Conservation (phyloP, 2,113 vertebrate species). For the Aegotheles bennettii region DNA sequence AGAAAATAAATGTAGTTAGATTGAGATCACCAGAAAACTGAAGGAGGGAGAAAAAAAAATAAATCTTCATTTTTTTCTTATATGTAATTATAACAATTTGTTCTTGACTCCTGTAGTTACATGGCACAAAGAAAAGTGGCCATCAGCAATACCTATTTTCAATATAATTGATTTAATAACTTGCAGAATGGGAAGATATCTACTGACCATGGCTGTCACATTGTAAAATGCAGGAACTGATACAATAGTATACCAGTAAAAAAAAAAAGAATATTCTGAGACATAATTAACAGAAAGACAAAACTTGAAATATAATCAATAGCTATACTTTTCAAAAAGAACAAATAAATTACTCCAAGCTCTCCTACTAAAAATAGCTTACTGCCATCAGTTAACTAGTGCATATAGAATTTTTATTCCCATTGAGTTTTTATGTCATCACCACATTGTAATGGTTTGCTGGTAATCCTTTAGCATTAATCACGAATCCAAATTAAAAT, state of each 20-base stretch:
- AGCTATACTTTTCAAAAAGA: slow-evolving; percentile 21
- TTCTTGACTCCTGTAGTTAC: background rate
- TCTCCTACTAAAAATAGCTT: slow-evolving; percentile 68
- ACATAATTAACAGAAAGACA: slow-evolving; percentile 33
- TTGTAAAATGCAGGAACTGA: background rate
- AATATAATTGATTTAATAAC: slow-evolving; percentile 42
- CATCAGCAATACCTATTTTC: slow-evolving; percentile 4
- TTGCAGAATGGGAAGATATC: slow-evolving; percentile 9
- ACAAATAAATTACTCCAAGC: slow-evolving; percentile 57
- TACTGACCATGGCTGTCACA: background rate
- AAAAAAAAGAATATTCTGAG: slow-evolving; percentile 21
- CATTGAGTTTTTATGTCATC: slow-evolving; percentile 69
- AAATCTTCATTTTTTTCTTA: background rate
- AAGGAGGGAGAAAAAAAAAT: background rate
- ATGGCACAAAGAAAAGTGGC: background rate
- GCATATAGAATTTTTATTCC: slow-evolving; percentile 60
- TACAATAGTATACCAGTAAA: background rate
- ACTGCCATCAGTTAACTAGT: slow-evolving; percentile 54
- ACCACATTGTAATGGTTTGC: slow-evolving; percentile 61
- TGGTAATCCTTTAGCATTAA: slow-evolving; percentile 68
- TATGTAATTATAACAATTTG: background rate
- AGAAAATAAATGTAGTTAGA: background rate
- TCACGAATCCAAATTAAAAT: slow-evolving; percentile 74
- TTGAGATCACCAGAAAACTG: background rate
- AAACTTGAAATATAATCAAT: slow-evolving; percentile 61